phyloP scores from a whole-genome alignment of 2,888 invertebrate species.

The Augochlorella aurata region DNA sequence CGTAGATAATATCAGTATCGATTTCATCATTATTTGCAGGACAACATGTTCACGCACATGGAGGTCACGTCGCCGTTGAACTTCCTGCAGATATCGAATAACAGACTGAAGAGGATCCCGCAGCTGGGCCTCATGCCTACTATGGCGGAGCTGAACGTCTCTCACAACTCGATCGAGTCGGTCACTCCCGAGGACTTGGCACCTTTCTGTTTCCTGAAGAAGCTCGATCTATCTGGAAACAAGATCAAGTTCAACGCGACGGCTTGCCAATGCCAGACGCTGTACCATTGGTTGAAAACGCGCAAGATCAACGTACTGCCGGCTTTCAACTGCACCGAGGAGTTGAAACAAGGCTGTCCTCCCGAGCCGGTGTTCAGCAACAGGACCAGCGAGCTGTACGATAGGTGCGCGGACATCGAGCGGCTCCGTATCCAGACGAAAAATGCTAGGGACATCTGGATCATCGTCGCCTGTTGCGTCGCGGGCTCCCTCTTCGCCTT shows the following conservation, averaged over 20 bases:
- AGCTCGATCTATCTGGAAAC: constrained; percentile 83
- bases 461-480: constrained; percentile 73
- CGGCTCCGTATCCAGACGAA: constrained; percentile 64
- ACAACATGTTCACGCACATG: constrained; percentile 78
- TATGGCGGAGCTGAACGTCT: constrained; percentile 85
- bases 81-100: constrained; percentile 85
- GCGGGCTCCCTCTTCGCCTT: constrained; percentile 66
- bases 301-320: constrained; percentile 66
- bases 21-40: constrained; percentile 59
- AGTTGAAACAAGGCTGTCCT: constrained; percentile 32
- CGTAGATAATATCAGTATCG: too few relatives aligned
- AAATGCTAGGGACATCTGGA: constrained; percentile 76
- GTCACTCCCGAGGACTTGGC: constrained; percentile 84
- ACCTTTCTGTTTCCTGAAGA: constrained; percentile 85
- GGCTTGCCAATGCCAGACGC: constrained; percentile 72
- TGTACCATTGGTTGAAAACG: constrained; percentile 71
- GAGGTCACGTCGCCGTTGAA: constrained; percentile 84
- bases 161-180: constrained; percentile 83
- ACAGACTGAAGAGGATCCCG: constrained; percentile 85
- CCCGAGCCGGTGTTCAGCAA: constrained; percentile 60
- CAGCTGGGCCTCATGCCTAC: constrained; percentile 85
- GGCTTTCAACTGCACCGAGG: constrained; percentile 48
- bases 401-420: constrained; percentile 68
- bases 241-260: constrained; percentile 57
- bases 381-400: constrained; percentile 64